Conservation (phyloP, 2,888 invertebrate genomes). For the Salpingus planirostris region DNA sequence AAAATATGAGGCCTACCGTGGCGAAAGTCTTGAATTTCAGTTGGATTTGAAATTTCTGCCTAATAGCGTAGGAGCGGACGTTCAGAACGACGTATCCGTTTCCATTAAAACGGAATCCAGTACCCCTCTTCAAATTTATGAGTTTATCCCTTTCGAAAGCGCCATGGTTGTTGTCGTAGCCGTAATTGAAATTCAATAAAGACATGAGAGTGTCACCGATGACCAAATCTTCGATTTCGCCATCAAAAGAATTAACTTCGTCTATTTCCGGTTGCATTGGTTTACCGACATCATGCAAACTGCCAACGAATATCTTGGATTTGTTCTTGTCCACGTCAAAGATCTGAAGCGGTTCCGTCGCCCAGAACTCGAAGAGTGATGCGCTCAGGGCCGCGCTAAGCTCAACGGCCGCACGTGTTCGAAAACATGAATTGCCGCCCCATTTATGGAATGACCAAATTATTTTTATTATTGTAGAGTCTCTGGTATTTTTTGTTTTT, state of each 20-base stretch:
- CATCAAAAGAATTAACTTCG: slow-evolving; percentile 72
- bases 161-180: slow-evolving; percentile 63
- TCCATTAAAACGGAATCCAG: slow-evolving; percentile 82
- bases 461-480: too few relatives aligned
- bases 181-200: slow-evolving; percentile 87
- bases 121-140: slow-evolving; percentile 57
- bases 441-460: too few relatives aligned
- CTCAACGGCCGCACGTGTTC: too few relatives aligned
- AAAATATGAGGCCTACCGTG: slow-evolving; percentile 79
- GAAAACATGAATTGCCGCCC: too few relatives aligned
- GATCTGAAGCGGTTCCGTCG: too few relatives aligned
- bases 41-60: slow-evolving; percentile 55
- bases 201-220: slow-evolving; percentile 87
- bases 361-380: too few relatives aligned
- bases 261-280: slow-evolving; percentile 58
- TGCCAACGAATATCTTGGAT: slow-evolving; percentile 85
- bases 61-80: slow-evolving; percentile 50
- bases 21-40: slow-evolving; percentile 82
- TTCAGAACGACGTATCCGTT: slow-evolving; percentile 77
- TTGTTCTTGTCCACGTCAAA: slow-evolving; percentile 82
- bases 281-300: slow-evolving; percentile 55
- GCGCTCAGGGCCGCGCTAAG: too few relatives aligned
- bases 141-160: slow-evolving; percentile 64
- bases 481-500: too few relatives aligned
- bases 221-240: slow-evolving; percentile 83